phyloP scores from a whole-genome alignment of 92 coral and sea anemone genomes.

The Actinostola sp. region DNA sequence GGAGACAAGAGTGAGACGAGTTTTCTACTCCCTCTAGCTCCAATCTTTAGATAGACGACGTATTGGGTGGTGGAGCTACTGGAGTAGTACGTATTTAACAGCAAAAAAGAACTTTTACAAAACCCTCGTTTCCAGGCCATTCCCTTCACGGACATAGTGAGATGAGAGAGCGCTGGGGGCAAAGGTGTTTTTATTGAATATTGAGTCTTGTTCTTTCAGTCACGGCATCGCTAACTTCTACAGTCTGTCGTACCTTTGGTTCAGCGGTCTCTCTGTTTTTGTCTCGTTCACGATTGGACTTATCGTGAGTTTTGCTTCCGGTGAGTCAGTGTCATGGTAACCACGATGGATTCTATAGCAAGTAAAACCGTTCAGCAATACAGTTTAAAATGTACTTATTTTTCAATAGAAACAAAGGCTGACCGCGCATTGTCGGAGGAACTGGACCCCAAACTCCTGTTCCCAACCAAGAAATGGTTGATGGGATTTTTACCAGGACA shows the following conservation, averaged over 20 bases:
- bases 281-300: conserved; percentile 84
- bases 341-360: background rate
- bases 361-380: background rate
- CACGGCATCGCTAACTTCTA: conserved; percentile 82
- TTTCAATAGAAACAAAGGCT: conserved; percentile 60
- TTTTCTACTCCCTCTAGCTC: no score
- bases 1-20: no score
- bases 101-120: no score
- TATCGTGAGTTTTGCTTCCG: conserved; percentile 66
- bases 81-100: no score
- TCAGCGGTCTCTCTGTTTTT: conserved; percentile 76
- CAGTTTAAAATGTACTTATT: background rate
- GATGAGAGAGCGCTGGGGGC: no score
- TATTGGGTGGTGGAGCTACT: no score
- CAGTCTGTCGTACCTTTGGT: conserved; percentile 93
- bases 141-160: no score
- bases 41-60: no score
- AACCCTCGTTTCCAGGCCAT: no score
- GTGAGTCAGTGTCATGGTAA: conserved; percentile 52
- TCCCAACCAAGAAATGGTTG: conserved; percentile 79
- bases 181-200: no score
- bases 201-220: conserved; percentile 20
- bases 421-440: conserved; percentile 52
- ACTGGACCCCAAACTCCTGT: conserved; percentile 67
- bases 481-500: conserved; percentile 73